A percentile compares a stretch with the other conserved stretches of the same genome.
Conservation (phyloP, 2,888 invertebrate genomes). For the Eugnorisma glareosa region DNA sequence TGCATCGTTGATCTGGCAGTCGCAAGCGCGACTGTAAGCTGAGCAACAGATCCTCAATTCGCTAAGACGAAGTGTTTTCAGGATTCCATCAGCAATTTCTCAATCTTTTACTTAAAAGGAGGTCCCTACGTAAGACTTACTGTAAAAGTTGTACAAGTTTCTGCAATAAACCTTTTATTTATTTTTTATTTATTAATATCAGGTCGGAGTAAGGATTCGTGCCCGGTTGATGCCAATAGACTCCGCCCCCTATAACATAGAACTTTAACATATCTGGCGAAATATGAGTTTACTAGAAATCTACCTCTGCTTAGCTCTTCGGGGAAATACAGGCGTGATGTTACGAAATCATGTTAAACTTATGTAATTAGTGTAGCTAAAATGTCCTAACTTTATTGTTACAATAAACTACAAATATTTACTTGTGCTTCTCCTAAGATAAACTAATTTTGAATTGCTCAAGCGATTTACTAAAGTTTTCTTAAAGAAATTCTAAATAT, state of each 20-base stretch:
- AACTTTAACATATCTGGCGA: neutral
- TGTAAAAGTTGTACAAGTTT: no score
- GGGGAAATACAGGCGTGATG: neutral
- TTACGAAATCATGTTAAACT: neutral
- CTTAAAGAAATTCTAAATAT: constrained; percentile 59
- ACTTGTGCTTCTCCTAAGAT: neutral
- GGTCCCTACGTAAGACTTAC: no score
- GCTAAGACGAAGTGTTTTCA: neutral
- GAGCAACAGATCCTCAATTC: neutral
- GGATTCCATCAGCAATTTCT: neutral
- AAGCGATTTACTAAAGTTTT: constrained; percentile 32
- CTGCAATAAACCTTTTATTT: no score
- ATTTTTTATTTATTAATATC: no score
- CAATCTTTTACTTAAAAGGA: no score
- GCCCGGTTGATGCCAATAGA: neutral
- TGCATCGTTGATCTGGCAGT: neutral
- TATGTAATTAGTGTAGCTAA: neutral
- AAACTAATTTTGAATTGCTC: constrained; percentile 40
- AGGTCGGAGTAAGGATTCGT: neutral
- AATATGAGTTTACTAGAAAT: neutral
- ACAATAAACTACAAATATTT: neutral
- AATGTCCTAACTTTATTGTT: neutral
- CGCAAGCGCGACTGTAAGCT: neutral
- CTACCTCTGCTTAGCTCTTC: neutral
- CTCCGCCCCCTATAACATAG: neutral